phyloP scores from a whole-genome alignment of 2,888 invertebrate genomes.

The Heliconius sara region DNA sequence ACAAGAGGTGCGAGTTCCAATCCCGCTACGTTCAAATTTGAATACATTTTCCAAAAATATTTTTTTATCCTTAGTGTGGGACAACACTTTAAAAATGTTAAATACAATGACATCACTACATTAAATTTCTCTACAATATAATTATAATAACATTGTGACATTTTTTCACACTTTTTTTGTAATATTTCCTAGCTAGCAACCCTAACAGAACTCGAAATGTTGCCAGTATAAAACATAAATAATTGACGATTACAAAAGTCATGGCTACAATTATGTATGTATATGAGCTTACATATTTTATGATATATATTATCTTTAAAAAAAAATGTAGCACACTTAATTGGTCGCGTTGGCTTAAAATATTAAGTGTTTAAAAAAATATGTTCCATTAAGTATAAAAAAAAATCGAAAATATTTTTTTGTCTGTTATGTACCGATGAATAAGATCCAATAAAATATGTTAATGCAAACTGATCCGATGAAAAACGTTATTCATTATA shows the following conservation, averaged over 20 bases:
- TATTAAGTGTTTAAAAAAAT: background rate
- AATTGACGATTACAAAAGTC: conserved; percentile 36
- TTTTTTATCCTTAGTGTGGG: background rate
- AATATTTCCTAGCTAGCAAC: background rate
- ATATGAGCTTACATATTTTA: background rate
- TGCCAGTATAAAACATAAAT: background rate
- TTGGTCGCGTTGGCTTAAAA: background rate
- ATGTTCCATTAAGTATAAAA: background rate
- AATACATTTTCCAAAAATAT: background rate
- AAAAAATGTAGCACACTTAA: background rate
- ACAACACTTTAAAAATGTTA: background rate
- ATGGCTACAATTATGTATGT: conserved; percentile 8
- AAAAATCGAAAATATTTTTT: background rate
- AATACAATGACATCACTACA: background rate
- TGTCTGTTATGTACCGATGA: background rate
- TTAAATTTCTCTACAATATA: background rate
- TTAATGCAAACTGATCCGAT: too few relatives aligned
- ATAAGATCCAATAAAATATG: background rate
- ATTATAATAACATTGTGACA: conserved; percentile 12
- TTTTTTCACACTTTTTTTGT: background rate
- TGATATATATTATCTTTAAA: background rate
- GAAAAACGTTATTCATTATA: too few relatives aligned
- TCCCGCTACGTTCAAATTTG: background rate
- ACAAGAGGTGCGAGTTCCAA: background rate
- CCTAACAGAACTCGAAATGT: background rate